A percentile compares a stretch with the other conserved stretches of the same genome.
phyloP scores from a whole-genome alignment of 2,113 vertebrate species.

The Boulengeromyrus knoepffleri region DNA sequence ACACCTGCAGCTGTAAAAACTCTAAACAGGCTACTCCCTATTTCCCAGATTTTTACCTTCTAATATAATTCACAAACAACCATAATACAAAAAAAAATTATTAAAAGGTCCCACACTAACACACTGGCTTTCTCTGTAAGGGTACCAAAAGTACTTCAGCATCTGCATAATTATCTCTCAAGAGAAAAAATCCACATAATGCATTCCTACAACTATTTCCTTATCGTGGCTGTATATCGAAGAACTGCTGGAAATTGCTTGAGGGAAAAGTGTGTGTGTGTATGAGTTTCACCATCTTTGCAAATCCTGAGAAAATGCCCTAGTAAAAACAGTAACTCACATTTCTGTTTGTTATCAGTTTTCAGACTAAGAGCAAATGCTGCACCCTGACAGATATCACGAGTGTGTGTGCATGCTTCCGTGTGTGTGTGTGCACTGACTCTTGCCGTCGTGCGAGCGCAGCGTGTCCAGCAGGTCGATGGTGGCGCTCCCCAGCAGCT shows the following conservation, averaged over 20 bases:
- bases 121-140: neutral
- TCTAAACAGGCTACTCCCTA: neutral
- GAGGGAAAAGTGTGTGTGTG: neutral
- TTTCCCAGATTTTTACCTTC: neutral
- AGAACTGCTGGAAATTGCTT: neutral
- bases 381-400: neutral
- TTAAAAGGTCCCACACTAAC: neutral
- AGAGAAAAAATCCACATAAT: neutral
- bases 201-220: neutral
- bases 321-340: neutral
- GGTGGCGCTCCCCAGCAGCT: slow-evolving; percentile 80
- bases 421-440: slow-evolving; percentile 52
- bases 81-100: neutral
- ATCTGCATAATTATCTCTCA: neutral
- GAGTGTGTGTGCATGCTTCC: neutral
- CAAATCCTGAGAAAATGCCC: neutral
- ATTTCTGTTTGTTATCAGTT: neutral
- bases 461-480: slow-evolving; percentile 75
- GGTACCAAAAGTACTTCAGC: neutral
- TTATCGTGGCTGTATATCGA: neutral
- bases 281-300: neutral
- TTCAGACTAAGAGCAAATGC: neutral
- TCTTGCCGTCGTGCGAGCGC: slow-evolving; percentile 74
- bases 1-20: neutral
- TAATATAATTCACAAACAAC: neutral